Percentiles rank a stretch among this genome's conserved stretches.
These are phyloP conservation scores for Brachyrhaphis roseni DNA, from an alignment of 2,797 vertebrate species.

Conservation along the genomic window DNA sequence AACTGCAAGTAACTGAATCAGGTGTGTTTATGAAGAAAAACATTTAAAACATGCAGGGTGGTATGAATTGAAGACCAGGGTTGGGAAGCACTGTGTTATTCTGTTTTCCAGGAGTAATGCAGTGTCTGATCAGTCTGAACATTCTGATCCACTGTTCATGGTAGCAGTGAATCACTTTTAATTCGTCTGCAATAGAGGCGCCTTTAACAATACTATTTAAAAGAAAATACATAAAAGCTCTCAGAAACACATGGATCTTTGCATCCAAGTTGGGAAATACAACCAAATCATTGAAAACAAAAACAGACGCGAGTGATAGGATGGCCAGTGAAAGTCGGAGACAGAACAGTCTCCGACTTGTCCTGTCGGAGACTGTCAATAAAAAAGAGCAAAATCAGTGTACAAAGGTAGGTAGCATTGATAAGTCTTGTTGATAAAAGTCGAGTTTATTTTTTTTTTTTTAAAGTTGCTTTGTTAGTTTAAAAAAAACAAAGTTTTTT, in stretches of 20 bases:
- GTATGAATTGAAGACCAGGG: neutral
- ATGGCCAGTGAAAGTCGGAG: neutral
- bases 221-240: neutral
- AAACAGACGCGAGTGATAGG: neutral
- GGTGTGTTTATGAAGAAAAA: neutral
- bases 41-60: neutral
- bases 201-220: neutral
- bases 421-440: neutral
- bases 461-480: neutral
- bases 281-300: neutral
- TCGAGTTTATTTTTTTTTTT: neutral
- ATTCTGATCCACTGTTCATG: no score
- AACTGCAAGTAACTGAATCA: no score
- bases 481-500: neutral
- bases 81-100: neutral
- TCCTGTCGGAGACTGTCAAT: neutral
- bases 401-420: neutral
- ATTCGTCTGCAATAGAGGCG: neutral
- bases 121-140: no score
- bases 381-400: neutral
- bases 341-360: no score
- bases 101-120: neutral
- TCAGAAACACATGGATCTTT: neutral
- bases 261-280: neutral
- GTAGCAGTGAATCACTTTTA: neutral